These are phyloP conservation scores for Nothoprocta perdicaria DNA, from an alignment of 2,113 vertebrate genomes.

Conservation along the genomic window DNA sequence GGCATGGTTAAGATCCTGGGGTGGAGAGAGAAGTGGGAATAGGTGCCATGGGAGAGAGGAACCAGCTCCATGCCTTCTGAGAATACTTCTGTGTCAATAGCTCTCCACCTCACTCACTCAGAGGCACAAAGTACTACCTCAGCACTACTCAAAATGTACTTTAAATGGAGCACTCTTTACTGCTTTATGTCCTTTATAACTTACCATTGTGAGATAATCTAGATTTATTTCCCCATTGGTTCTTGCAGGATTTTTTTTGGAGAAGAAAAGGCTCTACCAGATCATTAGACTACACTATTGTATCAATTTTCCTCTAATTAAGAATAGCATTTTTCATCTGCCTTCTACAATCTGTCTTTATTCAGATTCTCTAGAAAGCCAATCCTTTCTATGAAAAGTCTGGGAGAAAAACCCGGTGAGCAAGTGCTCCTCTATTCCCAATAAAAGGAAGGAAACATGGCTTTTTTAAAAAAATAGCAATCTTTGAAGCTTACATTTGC, in stretches of 20 bases:
- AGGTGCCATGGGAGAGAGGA: background rate
- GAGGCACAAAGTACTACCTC: background rate
- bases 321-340: background rate
- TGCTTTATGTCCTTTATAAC: background rate
- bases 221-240: background rate
- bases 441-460: background rate
- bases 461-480: background rate
- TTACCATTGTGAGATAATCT: background rate
- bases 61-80: background rate
- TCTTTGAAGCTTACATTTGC: background rate
- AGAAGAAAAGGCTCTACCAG: background rate
- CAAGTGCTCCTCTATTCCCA: background rate
- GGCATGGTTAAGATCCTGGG: background rate
- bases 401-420: background rate
- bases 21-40: background rate
- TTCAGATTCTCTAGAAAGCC: background rate
- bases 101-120: background rate
- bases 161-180: background rate
- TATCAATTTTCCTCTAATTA: conserved; percentile 11
- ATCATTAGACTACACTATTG: background rate
- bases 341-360: background rate
- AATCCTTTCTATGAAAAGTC: background rate
- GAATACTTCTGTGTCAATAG: background rate
- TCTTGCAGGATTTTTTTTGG: background rate
- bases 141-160: background rate